Evolutionary conservation across 2,888 invertebrate genomes (phyloP).

Genomic region (Campopleginae sp.): DNA sequence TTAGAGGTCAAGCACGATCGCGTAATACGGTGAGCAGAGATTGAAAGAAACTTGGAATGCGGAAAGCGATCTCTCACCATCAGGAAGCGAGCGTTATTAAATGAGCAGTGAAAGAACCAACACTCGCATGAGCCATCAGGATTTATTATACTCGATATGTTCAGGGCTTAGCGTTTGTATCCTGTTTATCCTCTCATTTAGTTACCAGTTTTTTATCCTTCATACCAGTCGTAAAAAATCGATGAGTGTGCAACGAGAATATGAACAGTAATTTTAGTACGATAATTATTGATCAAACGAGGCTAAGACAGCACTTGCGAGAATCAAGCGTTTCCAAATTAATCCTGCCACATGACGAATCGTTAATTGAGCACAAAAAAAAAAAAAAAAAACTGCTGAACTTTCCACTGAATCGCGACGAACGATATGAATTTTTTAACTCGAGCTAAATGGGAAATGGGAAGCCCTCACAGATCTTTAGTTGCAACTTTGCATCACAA

Average conservation of each 20-base stretch:
- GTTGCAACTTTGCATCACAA: too few species aligned
- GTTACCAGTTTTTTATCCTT: neutral
- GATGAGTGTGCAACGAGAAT: constrained; percentile 8
- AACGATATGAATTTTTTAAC: neutral
- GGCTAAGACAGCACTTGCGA: neutral
- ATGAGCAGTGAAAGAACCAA: constrained; percentile 28
- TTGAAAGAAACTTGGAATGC: constrained; percentile 47
- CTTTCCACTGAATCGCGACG: constrained; percentile 20
- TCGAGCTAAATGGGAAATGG: too few species aligned
- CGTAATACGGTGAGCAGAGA: constrained; percentile 43
- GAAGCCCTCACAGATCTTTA: too few species aligned
- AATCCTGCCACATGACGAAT: neutral
- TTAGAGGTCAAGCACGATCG: constrained; percentile 49
- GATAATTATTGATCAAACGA: neutral
- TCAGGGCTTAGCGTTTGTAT: constrained; percentile 30
- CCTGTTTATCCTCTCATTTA: constrained; percentile 3
- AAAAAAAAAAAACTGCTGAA: neutral
- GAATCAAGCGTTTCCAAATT: constrained; percentile 3
- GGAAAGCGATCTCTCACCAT: constrained; percentile 47
- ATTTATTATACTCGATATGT: constrained; percentile 49
- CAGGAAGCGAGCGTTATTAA: constrained; percentile 53
- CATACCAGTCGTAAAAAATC: neutral
- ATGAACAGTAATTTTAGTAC: neutral
- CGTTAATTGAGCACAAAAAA: constrained; percentile 9
- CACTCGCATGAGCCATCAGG: constrained; percentile 23